phyloP scores from a whole-genome alignment of 2,113 vertebrate species.

The Aviceda subcristata region DNA sequence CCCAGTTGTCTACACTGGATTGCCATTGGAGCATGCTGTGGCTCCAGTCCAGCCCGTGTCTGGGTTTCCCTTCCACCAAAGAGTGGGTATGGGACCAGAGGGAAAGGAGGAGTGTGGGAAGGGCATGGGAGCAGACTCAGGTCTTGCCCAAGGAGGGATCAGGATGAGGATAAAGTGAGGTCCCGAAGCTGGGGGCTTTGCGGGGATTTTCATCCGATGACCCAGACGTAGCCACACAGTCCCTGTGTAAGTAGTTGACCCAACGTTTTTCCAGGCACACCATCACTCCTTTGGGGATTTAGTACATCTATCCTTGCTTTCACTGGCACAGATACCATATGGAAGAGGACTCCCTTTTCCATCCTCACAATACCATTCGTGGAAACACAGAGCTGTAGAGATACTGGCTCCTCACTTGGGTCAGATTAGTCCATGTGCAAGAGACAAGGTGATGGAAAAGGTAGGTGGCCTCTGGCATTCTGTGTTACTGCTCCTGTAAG shows the following conservation, averaged over 20 bases:
- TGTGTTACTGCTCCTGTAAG: background rate
- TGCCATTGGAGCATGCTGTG: background rate
- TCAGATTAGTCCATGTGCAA: background rate
- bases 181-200: background rate
- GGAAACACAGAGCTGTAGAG: background rate
- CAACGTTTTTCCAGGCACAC: background rate
- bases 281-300: background rate
- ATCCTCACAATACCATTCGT: background rate
- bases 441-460: background rate
- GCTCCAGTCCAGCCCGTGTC: background rate
- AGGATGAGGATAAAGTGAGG: background rate
- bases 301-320: background rate
- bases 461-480: background rate
- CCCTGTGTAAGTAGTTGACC: background rate
- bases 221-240: fast-evolving
- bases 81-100: background rate
- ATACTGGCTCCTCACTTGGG: background rate
- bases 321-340: background rate
- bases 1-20: background rate
- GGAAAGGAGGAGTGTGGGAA: background rate
- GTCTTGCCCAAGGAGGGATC: background rate
- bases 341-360: background rate
- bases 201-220: background rate
- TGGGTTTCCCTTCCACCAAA: background rate
- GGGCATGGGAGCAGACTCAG: background rate